These are phyloP conservation scores for Pseudoatta argentina DNA, from an alignment of 1,140 invertebrate genomes.

Conservation along the genomic window DNA sequence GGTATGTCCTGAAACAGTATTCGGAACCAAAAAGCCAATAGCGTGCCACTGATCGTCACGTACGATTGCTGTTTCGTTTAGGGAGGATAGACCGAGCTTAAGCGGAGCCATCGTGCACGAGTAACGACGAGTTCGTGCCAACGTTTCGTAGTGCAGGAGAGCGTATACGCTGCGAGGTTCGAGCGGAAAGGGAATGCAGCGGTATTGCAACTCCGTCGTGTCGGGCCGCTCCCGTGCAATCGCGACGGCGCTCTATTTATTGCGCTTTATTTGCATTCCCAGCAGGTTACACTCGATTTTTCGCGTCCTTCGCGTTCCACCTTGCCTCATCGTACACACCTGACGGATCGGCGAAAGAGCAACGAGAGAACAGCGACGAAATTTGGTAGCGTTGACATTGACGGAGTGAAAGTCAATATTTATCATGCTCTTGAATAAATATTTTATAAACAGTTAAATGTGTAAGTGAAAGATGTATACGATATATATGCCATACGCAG, in stretches of 20 bases:
- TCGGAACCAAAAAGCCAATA: neutral
- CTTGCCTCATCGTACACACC: neutral
- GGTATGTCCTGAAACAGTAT: neutral
- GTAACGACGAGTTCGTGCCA: constrained; percentile 50
- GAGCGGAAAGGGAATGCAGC: neutral
- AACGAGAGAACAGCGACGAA: constrained; percentile 8
- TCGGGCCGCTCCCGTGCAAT: constrained; percentile 59
- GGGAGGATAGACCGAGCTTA: constrained; percentile 14
- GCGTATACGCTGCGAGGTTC: no score
- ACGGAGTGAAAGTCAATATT: constrained; percentile 27
- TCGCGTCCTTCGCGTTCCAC: constrained; percentile 53
- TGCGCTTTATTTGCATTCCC: constrained; percentile 77
- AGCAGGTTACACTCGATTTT: constrained; percentile 68
- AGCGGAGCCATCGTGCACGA: constrained; percentile 50
- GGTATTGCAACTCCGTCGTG: constrained; percentile 18
- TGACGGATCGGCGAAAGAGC: neutral
- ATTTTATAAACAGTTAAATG: constrained; percentile 1
- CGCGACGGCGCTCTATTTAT: constrained; percentile 70
- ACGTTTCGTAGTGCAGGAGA: neutral
- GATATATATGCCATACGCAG: neutral
- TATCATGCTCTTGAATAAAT: constrained; percentile 21
- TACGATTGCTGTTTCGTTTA: constrained; percentile 49
- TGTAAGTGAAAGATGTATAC: neutral
- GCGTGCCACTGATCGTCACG: constrained; percentile 40
- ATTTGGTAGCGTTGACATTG: constrained; percentile 21